A percentile compares a stretch with the other conserved stretches of the same genome.
These are phyloP conservation scores for Ciconia boyciana DNA, from an alignment of 2,113 vertebrate species.

Conservation along the genomic window DNA sequence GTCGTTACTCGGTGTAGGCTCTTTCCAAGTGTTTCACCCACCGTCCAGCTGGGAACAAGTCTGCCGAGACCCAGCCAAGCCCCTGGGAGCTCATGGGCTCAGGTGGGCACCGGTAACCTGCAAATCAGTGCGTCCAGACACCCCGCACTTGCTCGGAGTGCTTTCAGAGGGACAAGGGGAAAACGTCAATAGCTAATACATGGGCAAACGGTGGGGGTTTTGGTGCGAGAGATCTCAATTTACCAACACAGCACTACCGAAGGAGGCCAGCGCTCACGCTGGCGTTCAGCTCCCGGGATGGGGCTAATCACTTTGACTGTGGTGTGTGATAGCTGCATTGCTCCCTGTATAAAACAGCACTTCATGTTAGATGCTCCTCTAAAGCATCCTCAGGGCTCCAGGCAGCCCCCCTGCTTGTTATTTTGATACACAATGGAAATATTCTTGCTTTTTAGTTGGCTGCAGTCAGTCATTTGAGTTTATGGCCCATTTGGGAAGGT, in stretches of 20 bases:
- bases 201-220: not conserved
- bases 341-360: not conserved
- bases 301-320: not conserved
- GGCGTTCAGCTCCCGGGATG: not conserved
- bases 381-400: not conserved
- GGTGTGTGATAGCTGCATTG: not conserved
- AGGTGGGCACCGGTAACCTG: not conserved
- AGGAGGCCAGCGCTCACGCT: accelerated
- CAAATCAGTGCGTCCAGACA: not conserved
- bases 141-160: not conserved
- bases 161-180: not conserved
- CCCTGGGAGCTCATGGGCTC: not conserved
- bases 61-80: not conserved
- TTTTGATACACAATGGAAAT: not conserved
- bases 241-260: not conserved
- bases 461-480: not conserved
- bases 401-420: not conserved
- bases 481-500: not conserved
- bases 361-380: not conserved
- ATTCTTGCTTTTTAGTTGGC: not conserved
- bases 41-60: not conserved
- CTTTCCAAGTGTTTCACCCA: not conserved
- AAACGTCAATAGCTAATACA: not conserved
- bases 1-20: not conserved
- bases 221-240: not conserved